Base-by-base conservation (phyloP, 2,888 invertebrate genomes). In the Clivina fossor region DNA sequence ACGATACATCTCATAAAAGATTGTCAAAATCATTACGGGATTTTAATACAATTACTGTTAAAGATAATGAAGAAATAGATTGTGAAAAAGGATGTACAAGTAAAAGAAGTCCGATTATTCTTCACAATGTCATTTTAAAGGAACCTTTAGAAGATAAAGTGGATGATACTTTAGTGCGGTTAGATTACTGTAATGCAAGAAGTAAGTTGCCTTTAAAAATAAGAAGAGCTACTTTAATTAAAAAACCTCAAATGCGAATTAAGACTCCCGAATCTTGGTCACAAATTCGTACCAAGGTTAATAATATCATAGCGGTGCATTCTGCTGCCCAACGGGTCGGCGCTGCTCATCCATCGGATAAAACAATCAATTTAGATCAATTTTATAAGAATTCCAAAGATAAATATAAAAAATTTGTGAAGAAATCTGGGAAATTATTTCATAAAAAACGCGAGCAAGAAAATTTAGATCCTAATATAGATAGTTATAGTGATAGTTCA, bases 341-440 rank as follows among this genome's bases (percentile, higher is more conserved):
- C 1, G 72, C 72, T 4, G 43, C 40, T n/a, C 28, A 44, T 16
- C 71, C 67, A 49, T 56, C 57, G 4, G 71, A 73, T 13, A 69
- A 65, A 48, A 71, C 72, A 13, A 66, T 70, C 2, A 71, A 71
- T 44, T 62, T 75, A 8, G 73, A 74, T 58, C 73, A 70, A 58
- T 67, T 74, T 64, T 72, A 72, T 61, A 73, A 71, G 63, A 68
- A 64, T 37, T 74, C 74, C 2, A 73, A 71, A 58, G 67, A 65
- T 46, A 73, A 71, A 58, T 74, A 73, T 62, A 71, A 69, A 58
- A 70, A 67, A 49, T 68, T 73, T 40, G 58, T 74, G 13, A 67
- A 64, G 50, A 71, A 63, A 22, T 73, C 73, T 4, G 69, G 70
- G 19, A 72, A 69, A 62, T 68, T 74, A 5, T 71, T 73, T 57